A percentile compares a stretch with the other conserved stretches of the same genome.
phyloP scores from a whole-genome alignment of 1,140 invertebrate genomes.

The Thaumatotibia leucotreta region DNA sequence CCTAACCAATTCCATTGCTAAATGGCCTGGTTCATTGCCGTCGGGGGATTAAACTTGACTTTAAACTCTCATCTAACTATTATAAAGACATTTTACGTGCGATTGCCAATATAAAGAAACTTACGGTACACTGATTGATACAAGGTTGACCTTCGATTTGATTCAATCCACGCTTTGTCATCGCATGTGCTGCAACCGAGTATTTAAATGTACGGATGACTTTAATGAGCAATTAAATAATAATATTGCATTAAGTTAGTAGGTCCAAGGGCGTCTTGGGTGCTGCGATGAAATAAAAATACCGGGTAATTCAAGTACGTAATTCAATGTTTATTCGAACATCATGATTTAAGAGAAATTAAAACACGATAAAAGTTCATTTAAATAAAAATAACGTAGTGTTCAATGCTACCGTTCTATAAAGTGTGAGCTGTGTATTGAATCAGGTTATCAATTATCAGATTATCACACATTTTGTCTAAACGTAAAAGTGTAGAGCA shows the following conservation, averaged over 20 bases:
- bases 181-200: not conserved
- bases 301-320: constrained; percentile 28
- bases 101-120: not conserved
- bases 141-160: constrained; percentile 1
- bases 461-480: not conserved
- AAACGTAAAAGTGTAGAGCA: not conserved
- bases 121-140: not conserved
- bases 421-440: not conserved
- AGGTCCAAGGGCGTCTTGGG: not conserved
- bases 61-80: not conserved
- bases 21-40: not conserved
- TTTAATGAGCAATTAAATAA: not conserved
- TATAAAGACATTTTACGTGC: not conserved
- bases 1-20: not conserved
- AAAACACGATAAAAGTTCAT: constrained; percentile 19
- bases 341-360: constrained; percentile 62
- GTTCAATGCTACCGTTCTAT: not conserved
- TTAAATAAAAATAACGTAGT: constrained; percentile 14
- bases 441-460: not conserved
- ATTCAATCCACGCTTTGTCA: not conserved
- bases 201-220: not conserved
- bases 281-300: constrained; percentile 13
- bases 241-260: not conserved
- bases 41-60: not conserved
- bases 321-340: constrained; percentile 70